Evolutionary conservation across 2,797 vertebrate genomes (phyloP).

Genomic region (Gymnoscopelus braueri): DNA sequence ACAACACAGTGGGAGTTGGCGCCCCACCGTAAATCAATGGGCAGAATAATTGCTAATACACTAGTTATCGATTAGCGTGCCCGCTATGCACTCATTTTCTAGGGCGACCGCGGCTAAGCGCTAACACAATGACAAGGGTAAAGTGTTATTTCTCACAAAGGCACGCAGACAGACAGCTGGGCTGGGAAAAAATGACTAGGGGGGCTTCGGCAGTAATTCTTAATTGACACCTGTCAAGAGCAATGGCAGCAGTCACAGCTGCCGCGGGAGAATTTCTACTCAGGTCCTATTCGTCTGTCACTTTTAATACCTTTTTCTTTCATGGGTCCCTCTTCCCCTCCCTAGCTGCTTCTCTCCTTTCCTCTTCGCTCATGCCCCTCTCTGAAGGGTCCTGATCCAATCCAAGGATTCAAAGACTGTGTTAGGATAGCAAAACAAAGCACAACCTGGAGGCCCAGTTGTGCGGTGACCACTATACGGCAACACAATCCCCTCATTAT

Average conservation of each 20-base stretch:
- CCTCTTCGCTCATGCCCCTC: conserved; percentile 29
- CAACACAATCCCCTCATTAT: conserved; percentile 2
- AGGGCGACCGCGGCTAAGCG: conserved; percentile 90
- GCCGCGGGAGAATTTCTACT: conserved; percentile 93
- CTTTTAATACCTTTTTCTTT: conserved; percentile 96
- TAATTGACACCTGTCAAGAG: conserved; percentile 99
- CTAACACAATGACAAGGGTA: conserved; percentile 99
- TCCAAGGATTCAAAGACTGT: conserved; percentile 58
- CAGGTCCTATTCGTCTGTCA: conserved; percentile 99
- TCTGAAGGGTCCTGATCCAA: conserved; percentile 28
- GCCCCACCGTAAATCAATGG: conserved; percentile 97
- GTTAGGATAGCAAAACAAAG: conserved; percentile 34
- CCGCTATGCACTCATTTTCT: conserved; percentile 89
- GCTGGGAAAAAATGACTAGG: conserved; percentile 92
- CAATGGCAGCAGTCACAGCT: conserved; percentile 96
- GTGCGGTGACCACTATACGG: conserved; percentile 17
- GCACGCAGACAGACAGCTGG: conserved; percentile 94
- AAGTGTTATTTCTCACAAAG: conserved; percentile 99
- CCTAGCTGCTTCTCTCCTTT: conserved; percentile 21
- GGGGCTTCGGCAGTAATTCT: conserved; percentile 95
- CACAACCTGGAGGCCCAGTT: conserved; percentile 35
- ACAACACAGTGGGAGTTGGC: conserved; percentile 91
- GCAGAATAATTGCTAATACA: conserved; percentile 99
- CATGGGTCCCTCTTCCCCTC: conserved; percentile 52
- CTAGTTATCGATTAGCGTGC: conserved; percentile 97